phyloP scores from a whole-genome alignment of 1,140 invertebrate species.

The Monochamus saltuarius region DNA sequence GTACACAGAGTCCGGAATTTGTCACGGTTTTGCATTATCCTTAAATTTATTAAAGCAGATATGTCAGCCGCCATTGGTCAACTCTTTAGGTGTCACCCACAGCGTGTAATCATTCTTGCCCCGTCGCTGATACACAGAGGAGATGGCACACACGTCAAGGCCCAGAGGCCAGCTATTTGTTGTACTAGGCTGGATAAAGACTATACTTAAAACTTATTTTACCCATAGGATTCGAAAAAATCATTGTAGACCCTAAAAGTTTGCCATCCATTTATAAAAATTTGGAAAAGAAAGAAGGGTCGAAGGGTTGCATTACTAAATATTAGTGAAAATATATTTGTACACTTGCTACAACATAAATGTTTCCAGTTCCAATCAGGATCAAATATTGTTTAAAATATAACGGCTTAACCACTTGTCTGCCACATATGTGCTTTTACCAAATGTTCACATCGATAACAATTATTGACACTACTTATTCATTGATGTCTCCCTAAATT shows the following conservation, averaged over 20 bases:
- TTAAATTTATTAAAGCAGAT: constrained; percentile 16
- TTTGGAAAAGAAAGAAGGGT: too few relatives aligned
- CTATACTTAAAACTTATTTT: constrained; percentile 18
- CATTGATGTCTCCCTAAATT: too few relatives aligned
- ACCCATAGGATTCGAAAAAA: constrained; percentile 5
- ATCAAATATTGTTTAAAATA: too few relatives aligned
- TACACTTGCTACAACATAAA: too few relatives aligned
- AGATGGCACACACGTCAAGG: constrained; percentile 12
- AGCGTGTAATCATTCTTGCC: constrained; percentile 25
- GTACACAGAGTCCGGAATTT: constrained; percentile 2
- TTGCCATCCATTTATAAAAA: background rate
- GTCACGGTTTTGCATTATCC: constrained; percentile 21
- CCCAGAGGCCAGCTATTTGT: constrained; percentile 14
- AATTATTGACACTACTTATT: too few relatives aligned
- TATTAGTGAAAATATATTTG: too few relatives aligned
- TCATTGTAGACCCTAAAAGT: background rate
- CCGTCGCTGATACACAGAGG: constrained; percentile 1
- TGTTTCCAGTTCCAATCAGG: too few relatives aligned
- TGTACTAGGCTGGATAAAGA: constrained; percentile 1
- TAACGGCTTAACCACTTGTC: too few relatives aligned
- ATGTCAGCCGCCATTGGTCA: constrained; percentile 13
- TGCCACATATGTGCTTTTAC: too few relatives aligned
- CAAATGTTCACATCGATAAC: too few relatives aligned
- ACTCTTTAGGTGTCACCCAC: constrained; percentile 21
- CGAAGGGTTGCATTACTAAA: too few relatives aligned